phyloP scores from a whole-genome alignment of 2,797 vertebrate genomes.

The Urocyon cinereoargenteus region DNA sequence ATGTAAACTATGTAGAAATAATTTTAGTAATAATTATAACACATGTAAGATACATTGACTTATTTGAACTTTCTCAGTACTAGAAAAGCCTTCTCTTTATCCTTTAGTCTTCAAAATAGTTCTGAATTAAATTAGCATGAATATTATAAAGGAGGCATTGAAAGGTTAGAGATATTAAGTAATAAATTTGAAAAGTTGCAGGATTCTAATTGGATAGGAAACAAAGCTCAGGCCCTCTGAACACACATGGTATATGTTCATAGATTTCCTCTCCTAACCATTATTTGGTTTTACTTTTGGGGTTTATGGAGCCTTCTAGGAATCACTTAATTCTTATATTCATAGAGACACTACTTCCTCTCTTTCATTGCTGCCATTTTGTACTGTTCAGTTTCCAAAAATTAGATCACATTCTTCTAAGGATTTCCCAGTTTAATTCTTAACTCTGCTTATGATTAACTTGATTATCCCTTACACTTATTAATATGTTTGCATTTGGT shows the following conservation, averaged over 20 bases:
- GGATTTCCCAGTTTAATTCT: not conserved
- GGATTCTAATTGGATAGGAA: not conserved
- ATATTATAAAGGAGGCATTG: not conserved
- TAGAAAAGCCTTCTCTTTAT: not conserved
- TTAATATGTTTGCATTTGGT: not conserved
- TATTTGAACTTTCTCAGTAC: not conserved
- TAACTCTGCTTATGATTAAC: not conserved
- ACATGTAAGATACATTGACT: not conserved
- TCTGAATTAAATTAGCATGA: conserved; percentile 29
- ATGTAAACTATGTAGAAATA: not conserved
- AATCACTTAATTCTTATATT: conserved; percentile 24
- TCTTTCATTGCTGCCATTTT: not conserved
- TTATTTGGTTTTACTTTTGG: conserved; percentile 35
- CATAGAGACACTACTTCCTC: not conserved
- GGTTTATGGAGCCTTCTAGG: not conserved
- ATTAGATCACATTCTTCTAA: not conserved
- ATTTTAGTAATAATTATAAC: not conserved
- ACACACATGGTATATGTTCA: not conserved
- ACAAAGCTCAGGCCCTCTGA: not conserved
- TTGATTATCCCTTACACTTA: not conserved
- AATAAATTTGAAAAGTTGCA: conserved; percentile 11
- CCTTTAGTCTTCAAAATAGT: not conserved
- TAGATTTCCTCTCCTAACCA: not conserved
- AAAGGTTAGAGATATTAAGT: not conserved
- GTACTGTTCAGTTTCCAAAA: not conserved